Percentiles rank a stretch among this genome's conserved stretches.
Conservation (phyloP, 1,140 invertebrate genomes). For the Drosophila biarmipes region DNA sequence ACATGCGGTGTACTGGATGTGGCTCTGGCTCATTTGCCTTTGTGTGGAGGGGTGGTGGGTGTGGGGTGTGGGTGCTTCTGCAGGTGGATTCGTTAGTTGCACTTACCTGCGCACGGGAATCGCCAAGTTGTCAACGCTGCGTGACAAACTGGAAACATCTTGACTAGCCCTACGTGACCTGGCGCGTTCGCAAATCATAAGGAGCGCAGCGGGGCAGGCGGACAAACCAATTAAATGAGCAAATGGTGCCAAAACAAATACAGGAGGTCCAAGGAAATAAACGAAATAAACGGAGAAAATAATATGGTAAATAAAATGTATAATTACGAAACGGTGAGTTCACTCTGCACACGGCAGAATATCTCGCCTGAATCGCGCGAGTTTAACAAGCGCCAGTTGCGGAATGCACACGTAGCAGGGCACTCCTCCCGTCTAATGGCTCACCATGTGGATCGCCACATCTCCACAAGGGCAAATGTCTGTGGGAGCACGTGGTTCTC, state of each 20-base stretch:
- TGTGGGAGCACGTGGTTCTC: slow-evolving; percentile 15
- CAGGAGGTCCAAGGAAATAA: slow-evolving; percentile 35
- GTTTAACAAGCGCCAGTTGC: slow-evolving; percentile 36
- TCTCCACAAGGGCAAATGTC: slow-evolving; percentile 3
- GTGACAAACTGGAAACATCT: slow-evolving; percentile 88
- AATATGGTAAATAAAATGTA: slow-evolving; percentile 30
- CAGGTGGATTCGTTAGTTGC: slow-evolving; percentile 45
- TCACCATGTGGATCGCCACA: background rate
- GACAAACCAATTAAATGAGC: slow-evolving; percentile 48
- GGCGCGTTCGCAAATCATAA: slow-evolving; percentile 81
- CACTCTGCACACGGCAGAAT: slow-evolving; percentile 13
- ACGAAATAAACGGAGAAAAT: slow-evolving; percentile 46
- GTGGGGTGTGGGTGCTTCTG: background rate
- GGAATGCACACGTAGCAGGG: slow-evolving; percentile 55
- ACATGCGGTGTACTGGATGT: slow-evolving; percentile 1
- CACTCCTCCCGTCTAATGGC: slow-evolving; percentile 5
- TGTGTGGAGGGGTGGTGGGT: slow-evolving; percentile 6
- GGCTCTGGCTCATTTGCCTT: slow-evolving; percentile 33
- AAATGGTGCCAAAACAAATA: slow-evolving; percentile 71
- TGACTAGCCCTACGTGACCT: slow-evolving; percentile 92
- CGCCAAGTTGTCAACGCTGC: slow-evolving; percentile 86
- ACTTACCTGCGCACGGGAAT: slow-evolving; percentile 84
- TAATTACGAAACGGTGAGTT: slow-evolving; percentile 17
- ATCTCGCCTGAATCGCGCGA: slow-evolving; percentile 25
- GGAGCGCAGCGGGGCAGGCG: slow-evolving; percentile 80